A percentile compares a stretch with the other conserved stretches of the same genome.
Evolutionary conservation across 2,888 invertebrate species (phyloP).

Genomic region (Thymelicus sylvestris): DNA sequence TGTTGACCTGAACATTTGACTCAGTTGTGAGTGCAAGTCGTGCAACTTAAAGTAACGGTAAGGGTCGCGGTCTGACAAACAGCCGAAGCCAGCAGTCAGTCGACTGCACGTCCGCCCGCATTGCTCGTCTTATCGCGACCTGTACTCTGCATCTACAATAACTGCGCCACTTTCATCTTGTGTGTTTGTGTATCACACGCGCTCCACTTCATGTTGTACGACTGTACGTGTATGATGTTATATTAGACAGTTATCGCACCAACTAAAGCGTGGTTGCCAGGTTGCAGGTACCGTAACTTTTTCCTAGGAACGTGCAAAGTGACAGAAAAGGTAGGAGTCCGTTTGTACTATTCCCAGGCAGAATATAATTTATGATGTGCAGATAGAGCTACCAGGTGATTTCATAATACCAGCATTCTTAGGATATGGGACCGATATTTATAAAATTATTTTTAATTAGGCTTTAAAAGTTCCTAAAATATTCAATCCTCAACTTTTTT

Average conservation of each 20-base stretch:
- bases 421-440: no score
- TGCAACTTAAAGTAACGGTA: conserved; percentile 40
- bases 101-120: conserved; percentile 59
- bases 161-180: conserved; percentile 13
- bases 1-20: conserved; percentile 23
- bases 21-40: conserved; percentile 1
- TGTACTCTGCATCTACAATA: conserved; percentile 40
- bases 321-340: not conserved
- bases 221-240: not conserved
- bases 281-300: not conserved
- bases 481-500: no score
- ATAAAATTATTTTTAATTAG: no score
- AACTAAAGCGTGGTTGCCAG: conserved; percentile 2
- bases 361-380: not conserved
- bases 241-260: conserved; percentile 3
- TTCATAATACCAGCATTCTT: no score
- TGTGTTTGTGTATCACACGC: conserved; percentile 1
- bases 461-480: no score
- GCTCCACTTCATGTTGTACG: not conserved
- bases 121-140: conserved; percentile 44
- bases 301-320: not conserved
- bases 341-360: not conserved
- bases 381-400: not conserved
- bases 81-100: conserved; percentile 47
- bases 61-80: conserved; percentile 47